phyloP scores from a whole-genome alignment of 2,888 invertebrate species.

The Apodemia zela region DNA sequence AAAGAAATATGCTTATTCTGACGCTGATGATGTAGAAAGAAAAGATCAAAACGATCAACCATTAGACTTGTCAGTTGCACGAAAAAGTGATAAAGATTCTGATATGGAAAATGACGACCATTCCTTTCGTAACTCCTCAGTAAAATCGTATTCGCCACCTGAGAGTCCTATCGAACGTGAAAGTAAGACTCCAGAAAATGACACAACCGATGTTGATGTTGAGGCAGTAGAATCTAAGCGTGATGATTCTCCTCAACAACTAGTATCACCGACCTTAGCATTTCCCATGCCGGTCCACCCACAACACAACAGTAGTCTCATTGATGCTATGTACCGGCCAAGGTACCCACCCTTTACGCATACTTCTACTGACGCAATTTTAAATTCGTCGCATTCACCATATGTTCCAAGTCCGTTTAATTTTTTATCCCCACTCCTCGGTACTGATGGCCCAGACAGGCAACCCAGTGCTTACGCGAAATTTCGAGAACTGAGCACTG shows the following conservation, averaged over 20 bases:
- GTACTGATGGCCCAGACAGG: constrained; percentile 81
- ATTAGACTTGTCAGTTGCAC: constrained; percentile 85
- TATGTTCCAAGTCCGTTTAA: constrained; percentile 85
- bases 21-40: constrained; percentile 54
- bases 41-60: constrained; percentile 83
- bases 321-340: constrained; percentile 86
- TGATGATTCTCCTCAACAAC: constrained; percentile 59
- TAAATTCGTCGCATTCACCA: constrained; percentile 82
- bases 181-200: constrained; percentile 69
- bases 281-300: constrained; percentile 93
- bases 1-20: constrained; percentile 57
- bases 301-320: constrained; percentile 84
- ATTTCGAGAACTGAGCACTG: constrained; percentile 84
- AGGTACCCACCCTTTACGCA: constrained; percentile 79
- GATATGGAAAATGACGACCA: constrained; percentile 63
- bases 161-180: constrained; percentile 61
- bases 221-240: constrained; percentile 74
- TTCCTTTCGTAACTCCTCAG: constrained; percentile 61
- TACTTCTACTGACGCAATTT: constrained; percentile 74
- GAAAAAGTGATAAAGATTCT: constrained; percentile 69
- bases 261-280: constrained; percentile 82
- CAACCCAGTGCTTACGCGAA: constrained; percentile 84
- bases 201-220: constrained; percentile 78
- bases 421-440: constrained; percentile 88
- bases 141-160: constrained; percentile 70